Base-by-base conservation (phyloP, 1,140 invertebrate genomes). In the Gonioctena quinquepunctata region DNA sequence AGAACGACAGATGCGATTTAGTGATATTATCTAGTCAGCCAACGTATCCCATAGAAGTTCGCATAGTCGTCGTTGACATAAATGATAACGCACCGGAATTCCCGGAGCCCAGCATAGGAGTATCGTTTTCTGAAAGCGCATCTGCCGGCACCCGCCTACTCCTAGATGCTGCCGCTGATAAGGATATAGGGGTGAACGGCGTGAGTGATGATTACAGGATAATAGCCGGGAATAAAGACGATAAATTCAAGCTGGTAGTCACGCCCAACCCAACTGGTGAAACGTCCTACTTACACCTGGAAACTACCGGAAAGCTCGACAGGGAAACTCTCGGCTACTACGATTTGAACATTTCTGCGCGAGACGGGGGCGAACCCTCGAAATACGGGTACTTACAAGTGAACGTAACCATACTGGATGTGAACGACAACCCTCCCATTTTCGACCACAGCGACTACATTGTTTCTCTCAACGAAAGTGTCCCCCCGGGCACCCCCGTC, bases 401-500 rank as follows among this genome's bases (percentile, higher is more conserved):
- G n/a, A 95, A 96, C 81, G 93, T 96, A 7, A 92, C 92, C 13
- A 92, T 97, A 65, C 83, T 97, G 60, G 96, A 98, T 83, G 94
- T 96, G 0, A 98, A 98, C 80, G 96, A 98, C 80, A 97, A 97
- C 84, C 93, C 95, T 16, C 96, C 96, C 22, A 92, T 96, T 59
- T 97, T 97, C 75, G 93, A 95, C 79, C 94, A 96, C 79, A 94
- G 91, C 84, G 95, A 97, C 79, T 98, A 97, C 83, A 92, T 92
- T 52, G 94, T 97, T 0, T 92, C 92, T 7, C 77, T 98, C 13
- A 95, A 96, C 82, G 97, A 99, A 84, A 97, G 93, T 77, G 93
- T 95, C 2, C 89, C 91, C 2, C 90, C 92, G 0, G 95, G 94
- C n/a, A 95, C 93, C 0, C 88, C 88, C 5, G 94, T 98, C 0